These are phyloP conservation scores for Leptodactylus fuscus DNA, from an alignment of 2,113 vertebrate species.

Conservation along the genomic window DNA sequence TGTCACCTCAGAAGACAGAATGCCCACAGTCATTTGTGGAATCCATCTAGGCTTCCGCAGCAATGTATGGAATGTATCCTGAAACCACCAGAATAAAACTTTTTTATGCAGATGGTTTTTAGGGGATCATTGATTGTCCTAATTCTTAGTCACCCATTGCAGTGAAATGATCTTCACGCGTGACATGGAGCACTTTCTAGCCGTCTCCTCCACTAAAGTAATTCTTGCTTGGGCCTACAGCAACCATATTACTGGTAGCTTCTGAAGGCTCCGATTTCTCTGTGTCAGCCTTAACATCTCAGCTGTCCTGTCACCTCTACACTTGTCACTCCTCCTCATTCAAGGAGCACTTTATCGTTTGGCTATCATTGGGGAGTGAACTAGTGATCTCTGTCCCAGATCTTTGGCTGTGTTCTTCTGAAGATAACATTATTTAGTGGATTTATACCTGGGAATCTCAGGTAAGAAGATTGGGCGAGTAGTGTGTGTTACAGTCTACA, in stretches of 20 bases:
- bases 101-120: not conserved
- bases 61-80: slow-evolving; percentile 31
- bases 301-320: slow-evolving; percentile 79
- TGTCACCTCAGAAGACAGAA: not conserved
- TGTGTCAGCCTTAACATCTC: slow-evolving; percentile 75
- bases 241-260: slow-evolving; percentile 36
- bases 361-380: slow-evolving; percentile 62
- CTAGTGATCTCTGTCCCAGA: slow-evolving; percentile 28
- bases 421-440: slow-evolving; percentile 23
- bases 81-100: not conserved
- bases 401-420: slow-evolving; percentile 2
- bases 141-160: not conserved
- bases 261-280: slow-evolving; percentile 76
- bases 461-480: not conserved
- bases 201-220: not conserved
- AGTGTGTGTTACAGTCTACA: not conserved
- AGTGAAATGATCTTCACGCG: not conserved
- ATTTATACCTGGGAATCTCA: not conserved
- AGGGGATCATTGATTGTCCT: not conserved
- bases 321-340: slow-evolving; percentile 73
- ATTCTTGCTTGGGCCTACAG: slow-evolving; percentile 16
- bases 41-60: not conserved
- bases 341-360: slow-evolving; percentile 56
- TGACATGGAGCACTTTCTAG: not conserved
- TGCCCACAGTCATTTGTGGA: slow-evolving; percentile 10